Evolutionary conservation across 2,113 vertebrate genomes (phyloP).

Genomic region (Pterocles burchelli): DNA sequence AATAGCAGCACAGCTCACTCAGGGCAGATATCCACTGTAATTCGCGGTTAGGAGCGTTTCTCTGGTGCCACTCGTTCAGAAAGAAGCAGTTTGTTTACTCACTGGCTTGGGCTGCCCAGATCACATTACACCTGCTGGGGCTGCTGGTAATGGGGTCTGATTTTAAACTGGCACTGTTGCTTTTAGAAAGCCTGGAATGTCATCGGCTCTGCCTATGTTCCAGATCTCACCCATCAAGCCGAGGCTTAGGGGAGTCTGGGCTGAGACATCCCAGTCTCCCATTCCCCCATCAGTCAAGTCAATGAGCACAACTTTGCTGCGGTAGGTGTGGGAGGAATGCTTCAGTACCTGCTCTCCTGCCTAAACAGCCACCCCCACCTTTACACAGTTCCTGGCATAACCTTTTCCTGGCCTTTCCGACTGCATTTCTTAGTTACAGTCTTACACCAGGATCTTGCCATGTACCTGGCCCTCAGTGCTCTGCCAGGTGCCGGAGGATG

Average conservation of each 20-base stretch:
- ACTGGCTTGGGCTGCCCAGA: not conserved
- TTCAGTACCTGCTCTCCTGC: not conserved
- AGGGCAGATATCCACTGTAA: not conserved
- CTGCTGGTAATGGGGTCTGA: not conserved
- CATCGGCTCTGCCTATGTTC: not conserved
- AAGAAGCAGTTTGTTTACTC: conserved; percentile 39
- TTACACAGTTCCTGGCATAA: not conserved
- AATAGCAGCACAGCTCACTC: not conserved
- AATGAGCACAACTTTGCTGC: not conserved
- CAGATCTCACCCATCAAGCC: conserved; percentile 28
- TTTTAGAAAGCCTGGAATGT: conserved; percentile 63
- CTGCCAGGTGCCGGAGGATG: not conserved
- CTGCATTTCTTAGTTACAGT: not conserved
- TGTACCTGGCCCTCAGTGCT: not conserved
- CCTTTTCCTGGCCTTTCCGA: not conserved
- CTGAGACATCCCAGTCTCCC: not conserved
- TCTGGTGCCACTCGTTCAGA: not conserved
- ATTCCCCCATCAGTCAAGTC: not conserved
- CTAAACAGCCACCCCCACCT: not conserved
- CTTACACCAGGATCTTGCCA: fast-evolving
- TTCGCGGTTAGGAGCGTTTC: not conserved
- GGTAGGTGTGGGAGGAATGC: not conserved
- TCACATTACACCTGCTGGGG: conserved; percentile 44
- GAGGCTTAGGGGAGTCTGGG: conserved; percentile 13
- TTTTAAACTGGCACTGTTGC: conserved; percentile 39